Percentiles rank a stretch among this genome's conserved stretches.
These are phyloP conservation scores for Drosophila cardini DNA, from an alignment of 1,140 invertebrate species.

Conservation along the genomic window DNA sequence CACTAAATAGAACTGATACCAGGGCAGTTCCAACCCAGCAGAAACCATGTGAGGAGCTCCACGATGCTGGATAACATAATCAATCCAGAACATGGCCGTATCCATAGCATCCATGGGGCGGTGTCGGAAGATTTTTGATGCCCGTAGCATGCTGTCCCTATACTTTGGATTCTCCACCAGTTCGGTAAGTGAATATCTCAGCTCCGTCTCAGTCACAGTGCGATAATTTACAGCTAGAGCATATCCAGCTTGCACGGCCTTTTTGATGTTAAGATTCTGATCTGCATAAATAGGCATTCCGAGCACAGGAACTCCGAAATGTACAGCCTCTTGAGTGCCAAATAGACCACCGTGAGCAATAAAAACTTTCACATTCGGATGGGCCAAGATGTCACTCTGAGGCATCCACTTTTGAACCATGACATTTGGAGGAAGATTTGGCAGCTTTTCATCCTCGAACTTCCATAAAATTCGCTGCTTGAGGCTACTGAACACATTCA, in stretches of 20 bases:
- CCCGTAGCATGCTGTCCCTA: constrained; percentile 75
- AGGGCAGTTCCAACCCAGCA: constrained; percentile 86
- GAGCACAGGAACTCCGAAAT: constrained; percentile 87
- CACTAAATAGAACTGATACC: constrained; percentile 87
- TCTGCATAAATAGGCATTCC: constrained; percentile 87
- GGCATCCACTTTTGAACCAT: constrained; percentile 87
- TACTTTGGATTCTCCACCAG: constrained; percentile 85
- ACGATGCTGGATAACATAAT: constrained; percentile 87
- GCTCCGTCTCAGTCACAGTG: constrained; percentile 71
- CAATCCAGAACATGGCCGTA: constrained; percentile 87
- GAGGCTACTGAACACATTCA: constrained; percentile 85
- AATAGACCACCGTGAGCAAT: constrained; percentile 88
- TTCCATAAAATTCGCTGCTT: constrained; percentile 88
- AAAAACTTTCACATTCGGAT: constrained; percentile 87
- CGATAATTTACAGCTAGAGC: constrained; percentile 63
- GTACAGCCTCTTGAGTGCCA: constrained; percentile 87
- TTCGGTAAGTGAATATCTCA: constrained; percentile 79
- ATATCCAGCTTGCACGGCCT: constrained; percentile 50
- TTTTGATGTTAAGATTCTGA: constrained; percentile 83
- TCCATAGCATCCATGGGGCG: constrained; percentile 86
- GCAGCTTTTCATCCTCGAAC: constrained; percentile 86
- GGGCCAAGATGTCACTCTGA: constrained; percentile 87
- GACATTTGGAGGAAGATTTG: constrained; percentile 86
- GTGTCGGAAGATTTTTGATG: constrained; percentile 86
- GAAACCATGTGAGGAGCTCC: constrained; percentile 86